Percentiles rank a stretch among this genome's conserved stretches.
Evolutionary conservation across 2,888 invertebrate genomes (phyloP).

Genomic region (Spisula subtruncata): DNA sequence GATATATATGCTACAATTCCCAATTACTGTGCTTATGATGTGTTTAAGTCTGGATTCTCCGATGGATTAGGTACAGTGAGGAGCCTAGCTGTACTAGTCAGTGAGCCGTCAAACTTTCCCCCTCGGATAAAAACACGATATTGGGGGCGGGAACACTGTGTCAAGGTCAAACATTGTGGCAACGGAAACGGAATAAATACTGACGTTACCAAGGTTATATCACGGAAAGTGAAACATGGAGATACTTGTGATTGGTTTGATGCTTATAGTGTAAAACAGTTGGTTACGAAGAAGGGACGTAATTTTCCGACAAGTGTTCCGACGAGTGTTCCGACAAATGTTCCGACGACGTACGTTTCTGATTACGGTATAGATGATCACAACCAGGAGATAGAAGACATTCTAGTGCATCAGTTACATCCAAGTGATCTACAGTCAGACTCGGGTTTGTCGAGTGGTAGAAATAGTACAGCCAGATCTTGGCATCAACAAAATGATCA

Average conservation of each 20-base stretch:
- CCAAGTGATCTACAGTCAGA: constrained; percentile 3
- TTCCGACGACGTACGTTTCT: neutral
- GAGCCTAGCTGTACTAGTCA: neutral
- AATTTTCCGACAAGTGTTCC: too few species aligned
- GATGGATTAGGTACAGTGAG: constrained; percentile 58
- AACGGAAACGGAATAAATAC: constrained; percentile 58
- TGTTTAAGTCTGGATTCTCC: constrained; percentile 63
- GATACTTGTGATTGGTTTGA: constrained; percentile 65
- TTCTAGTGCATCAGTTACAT: constrained; percentile 26
- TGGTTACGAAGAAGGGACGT: neutral
- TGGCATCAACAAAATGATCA: constrained; percentile 45
- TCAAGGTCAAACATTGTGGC: constrained; percentile 31
- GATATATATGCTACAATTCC: constrained; percentile 60
- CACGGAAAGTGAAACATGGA: constrained; percentile 25
- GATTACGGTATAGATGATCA: constrained; percentile 47
- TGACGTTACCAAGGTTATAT: neutral
- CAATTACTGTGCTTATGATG: constrained; percentile 64
- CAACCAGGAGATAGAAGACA: constrained; percentile 54
- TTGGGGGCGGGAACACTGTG: constrained; percentile 29
- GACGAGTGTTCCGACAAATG: too few species aligned
- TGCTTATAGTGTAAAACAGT: constrained; percentile 63
- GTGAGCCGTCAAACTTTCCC: constrained; percentile 26
- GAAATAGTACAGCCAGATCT: constrained; percentile 53
- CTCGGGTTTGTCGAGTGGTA: constrained; percentile 45
- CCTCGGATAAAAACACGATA: constrained; percentile 16